Evolutionary conservation across 2,113 vertebrate species (phyloP).

Genomic region (Panthera tigris): DNA sequence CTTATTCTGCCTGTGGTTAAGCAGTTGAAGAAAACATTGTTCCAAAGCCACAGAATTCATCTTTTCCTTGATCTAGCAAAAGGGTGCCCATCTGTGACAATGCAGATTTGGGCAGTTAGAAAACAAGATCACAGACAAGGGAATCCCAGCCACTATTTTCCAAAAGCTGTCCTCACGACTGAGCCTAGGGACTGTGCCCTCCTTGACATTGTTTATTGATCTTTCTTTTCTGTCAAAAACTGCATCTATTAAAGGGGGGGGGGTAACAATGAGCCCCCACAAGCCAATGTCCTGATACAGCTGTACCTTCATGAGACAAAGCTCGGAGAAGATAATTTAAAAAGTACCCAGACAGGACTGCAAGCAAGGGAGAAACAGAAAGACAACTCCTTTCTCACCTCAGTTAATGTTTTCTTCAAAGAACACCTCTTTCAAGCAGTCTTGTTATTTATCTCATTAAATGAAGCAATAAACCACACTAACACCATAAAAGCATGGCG

Average conservation of each 20-base stretch:
- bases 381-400: neutral
- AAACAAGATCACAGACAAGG: slow-evolving; percentile 65
- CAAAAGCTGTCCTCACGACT: neutral
- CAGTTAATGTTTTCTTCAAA: neutral
- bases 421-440: neutral
- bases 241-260: neutral
- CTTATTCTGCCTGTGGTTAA: neutral
- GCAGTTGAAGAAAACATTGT: slow-evolving; percentile 24
- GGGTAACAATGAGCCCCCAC: neutral
- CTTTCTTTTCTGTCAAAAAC: slow-evolving; percentile 32
- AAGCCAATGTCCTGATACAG: neutral
- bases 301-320: neutral
- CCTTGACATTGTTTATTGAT: neutral
- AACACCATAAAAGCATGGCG: neutral
- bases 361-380: neutral
- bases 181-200: neutral
- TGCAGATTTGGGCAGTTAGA: neutral
- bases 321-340: neutral
- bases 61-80: slow-evolving; percentile 57
- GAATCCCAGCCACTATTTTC: slow-evolving; percentile 7
- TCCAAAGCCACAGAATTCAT: slow-evolving; percentile 25
- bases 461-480: neutral
- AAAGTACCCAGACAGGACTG: neutral
- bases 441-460: neutral
- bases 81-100: slow-evolving; percentile 32